Base-by-base conservation (phyloP, 2,888 invertebrate species). In the Euplexia lucipara region DNA sequence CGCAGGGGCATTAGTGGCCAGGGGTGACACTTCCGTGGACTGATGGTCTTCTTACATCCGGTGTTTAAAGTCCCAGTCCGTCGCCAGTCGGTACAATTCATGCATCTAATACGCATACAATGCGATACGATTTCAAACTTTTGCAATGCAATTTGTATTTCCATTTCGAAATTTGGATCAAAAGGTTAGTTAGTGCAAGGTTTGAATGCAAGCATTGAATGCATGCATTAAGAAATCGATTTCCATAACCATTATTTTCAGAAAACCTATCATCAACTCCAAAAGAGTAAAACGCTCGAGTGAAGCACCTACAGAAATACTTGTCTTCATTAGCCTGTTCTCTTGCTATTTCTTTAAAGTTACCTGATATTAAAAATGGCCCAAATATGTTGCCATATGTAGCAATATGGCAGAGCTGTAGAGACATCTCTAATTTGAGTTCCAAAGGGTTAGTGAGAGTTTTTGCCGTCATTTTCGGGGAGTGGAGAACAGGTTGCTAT, bases 371-470 rank as follows among this genome's bases (percentile, higher is more conserved):
- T 65, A 65, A 45, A 51, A 2, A 30, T 30, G 59, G 16, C 30
- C n/a, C 6, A 70, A 44, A 37, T 39, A 64, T 71, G 32, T 37
- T 37, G 37, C 9, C 14, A 41, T 49, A 14, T 47, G 20, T 18
- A n/a, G 52, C 51, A 76, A 65, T 75, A 75, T 59, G 70, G 60
- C 37, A 59, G 49, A 60, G 54, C n/a, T 47, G 45, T 42, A 69
- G 62, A 75, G 42, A 62, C 65, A 75, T 65, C 48, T 72, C 58
- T 71, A 65, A 70, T 63, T 66, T 64, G 44, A 74, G 71, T 60
- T 79, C 83, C 73, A 88, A 90, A 89, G 91, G 91, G 90, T 90
- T 92, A 90, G 89, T 86, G 88, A 90, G 89, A 90, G 91, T 92
- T 92, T 92, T 92, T 92, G 90, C 90, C 86, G 88, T 90, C 85